Conservation (phyloP, 1,140 invertebrate species). For the Mercenaria mercenaria region DNA sequence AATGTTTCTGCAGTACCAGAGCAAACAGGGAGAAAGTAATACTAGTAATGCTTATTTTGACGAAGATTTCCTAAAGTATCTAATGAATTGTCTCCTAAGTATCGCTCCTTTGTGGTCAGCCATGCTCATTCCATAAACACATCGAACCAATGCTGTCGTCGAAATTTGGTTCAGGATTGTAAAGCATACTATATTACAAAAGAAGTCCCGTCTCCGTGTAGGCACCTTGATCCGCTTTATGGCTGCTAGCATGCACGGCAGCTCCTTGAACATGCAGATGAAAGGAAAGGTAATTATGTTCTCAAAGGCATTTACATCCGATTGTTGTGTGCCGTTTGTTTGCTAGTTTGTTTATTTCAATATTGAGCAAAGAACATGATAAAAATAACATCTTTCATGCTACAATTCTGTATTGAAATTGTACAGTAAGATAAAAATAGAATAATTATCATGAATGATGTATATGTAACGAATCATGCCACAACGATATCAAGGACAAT, state of each 20-base stretch:
- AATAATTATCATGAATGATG: too few species aligned
- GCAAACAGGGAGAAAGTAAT: neutral
- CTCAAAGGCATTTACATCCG: neutral
- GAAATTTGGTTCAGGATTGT: constrained; percentile 5
- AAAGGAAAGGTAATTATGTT: constrained; percentile 1
- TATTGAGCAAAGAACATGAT: too few species aligned
- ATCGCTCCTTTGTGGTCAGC: neutral
- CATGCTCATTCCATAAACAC: neutral
- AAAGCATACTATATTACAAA: neutral
- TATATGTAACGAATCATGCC: too few species aligned
- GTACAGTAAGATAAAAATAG: too few species aligned
- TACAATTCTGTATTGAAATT: too few species aligned
- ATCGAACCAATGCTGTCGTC: neutral
- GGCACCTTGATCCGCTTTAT: neutral
- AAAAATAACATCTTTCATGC: too few species aligned
- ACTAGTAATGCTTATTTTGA: neutral
- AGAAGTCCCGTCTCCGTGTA: neutral
- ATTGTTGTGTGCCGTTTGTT: neutral
- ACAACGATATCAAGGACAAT: too few species aligned
- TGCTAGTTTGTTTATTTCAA: too few species aligned
- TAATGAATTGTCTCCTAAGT: neutral
- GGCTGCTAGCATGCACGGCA: neutral
- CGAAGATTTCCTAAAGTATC: neutral
- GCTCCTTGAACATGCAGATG: neutral
- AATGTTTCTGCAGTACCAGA: neutral